Evolutionary conservation across 2,888 invertebrate species (phyloP), one percentile per base, ranked within the genome.

Genomic region (Kryphioiulus occultus): DNA sequence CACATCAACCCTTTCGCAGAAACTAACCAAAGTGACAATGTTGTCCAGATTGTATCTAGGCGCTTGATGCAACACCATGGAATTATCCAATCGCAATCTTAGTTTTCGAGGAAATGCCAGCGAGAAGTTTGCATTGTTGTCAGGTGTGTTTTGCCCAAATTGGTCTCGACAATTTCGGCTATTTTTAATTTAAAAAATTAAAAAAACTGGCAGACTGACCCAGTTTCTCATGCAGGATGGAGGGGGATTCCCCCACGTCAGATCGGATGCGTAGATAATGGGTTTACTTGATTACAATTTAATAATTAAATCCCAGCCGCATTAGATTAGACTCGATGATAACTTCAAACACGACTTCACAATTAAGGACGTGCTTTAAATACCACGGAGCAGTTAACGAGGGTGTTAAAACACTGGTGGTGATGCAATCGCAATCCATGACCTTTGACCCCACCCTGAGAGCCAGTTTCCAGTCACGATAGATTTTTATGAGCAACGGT

Each of bases 191-290:
- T n/a, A n/a, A n/a, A n/a, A n/a, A n/a, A n/a, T n/a, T n/a, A n/a
- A n/a, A n/a, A n/a, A n/a, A n/a, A n/a, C n/a, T 42, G 53, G n/a
- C 53, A 53, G 53, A 53, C 53, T 53, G 53, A 53, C 53, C 53
- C 53, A 53, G 53, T 53, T 53, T 53, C 19, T 19, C 53, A n/a
- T n/a, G n/a, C n/a, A 19, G 53, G 53, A 53, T 12, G 53, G 53
- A 53, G 53, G n/a, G 53, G 53, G 53, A 53, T 53, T 53, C 53
- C 53, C 53, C 53, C 53, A 53, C 53, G 19, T 1, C 3, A 17
- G 53, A 53, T 53, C 19, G 53, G 53, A 19, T 19, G 53, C 7
- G 53, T 19, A 17, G 53, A 53, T 53, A 19, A 19, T 19, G 53
- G 53, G 53, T 19, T 53, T 17, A 53, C 19, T 53, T 17, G 5